These are phyloP conservation scores for Standfussiana lucernea DNA, from an alignment of 2,888 invertebrate species.

Conservation along the genomic window DNA sequence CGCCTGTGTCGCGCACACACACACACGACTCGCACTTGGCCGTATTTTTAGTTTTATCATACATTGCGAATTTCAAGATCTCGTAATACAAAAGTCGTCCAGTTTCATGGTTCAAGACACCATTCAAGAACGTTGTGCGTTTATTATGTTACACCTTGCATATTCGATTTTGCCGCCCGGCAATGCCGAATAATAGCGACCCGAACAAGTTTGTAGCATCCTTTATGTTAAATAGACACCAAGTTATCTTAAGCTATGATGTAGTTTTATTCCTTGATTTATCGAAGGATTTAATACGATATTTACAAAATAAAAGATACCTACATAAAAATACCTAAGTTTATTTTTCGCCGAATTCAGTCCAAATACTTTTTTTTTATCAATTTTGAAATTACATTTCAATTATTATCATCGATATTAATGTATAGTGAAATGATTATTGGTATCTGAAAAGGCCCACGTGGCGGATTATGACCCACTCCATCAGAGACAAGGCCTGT, in stretches of 20 bases:
- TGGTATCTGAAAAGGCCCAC: neutral
- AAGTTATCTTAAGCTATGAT: neutral
- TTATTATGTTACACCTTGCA: no score
- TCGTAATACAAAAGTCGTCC: no score
- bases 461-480: neutral
- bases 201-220: neutral
- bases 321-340: neutral
- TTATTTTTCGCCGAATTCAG: neutral
- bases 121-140: no score
- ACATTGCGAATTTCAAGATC: no score
- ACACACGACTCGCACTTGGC: no score
- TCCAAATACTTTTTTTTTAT: neutral
- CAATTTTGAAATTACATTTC: neutral
- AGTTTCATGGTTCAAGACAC: no score
- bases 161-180: no score
- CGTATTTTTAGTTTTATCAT: no score
- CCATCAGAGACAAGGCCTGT: no score
- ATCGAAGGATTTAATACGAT: neutral
- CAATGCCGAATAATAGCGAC: no score
- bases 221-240: neutral
- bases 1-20: no score
- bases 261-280: neutral
- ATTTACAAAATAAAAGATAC: neutral
- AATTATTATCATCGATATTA: neutral
- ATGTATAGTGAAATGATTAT: no score